Percentiles rank a stretch among this genome's conserved stretches.
Evolutionary conservation across 2,113 vertebrate species (phyloP).

Genomic region (Pomatorhinus ruficollis): DNA sequence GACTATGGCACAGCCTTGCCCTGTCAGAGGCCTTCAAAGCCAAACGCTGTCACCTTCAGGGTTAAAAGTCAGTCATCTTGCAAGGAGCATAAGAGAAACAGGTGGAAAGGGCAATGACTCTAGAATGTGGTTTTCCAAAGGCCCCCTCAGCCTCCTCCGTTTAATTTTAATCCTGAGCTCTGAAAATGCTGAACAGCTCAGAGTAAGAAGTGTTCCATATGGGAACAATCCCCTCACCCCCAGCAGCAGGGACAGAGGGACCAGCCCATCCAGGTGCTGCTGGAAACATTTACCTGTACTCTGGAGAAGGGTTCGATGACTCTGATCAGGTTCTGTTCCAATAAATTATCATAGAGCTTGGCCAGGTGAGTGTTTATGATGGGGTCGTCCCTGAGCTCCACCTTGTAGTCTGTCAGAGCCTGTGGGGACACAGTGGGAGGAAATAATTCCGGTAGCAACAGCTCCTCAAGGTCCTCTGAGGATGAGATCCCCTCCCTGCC

Average conservation of each 20-base stretch:
- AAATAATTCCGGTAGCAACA: neutral
- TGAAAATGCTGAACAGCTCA: neutral
- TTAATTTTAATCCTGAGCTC: neutral
- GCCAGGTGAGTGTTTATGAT: conserved; percentile 97
- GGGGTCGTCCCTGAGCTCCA: conserved; percentile 94
- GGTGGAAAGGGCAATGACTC: neutral
- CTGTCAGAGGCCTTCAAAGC: neutral
- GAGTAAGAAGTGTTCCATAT: neutral
- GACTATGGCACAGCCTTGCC: neutral
- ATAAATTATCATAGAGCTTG: conserved; percentile 94
- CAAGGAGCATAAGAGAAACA: accelerated
- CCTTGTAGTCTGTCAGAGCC: conserved; percentile 96
- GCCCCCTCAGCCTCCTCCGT: neutral
- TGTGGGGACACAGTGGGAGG: conserved; percentile 22
- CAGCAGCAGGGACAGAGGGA: neutral
- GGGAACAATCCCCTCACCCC: neutral
- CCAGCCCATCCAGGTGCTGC: accelerated
- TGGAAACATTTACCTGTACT: conserved; percentile 85
- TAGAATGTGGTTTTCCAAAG: neutral
- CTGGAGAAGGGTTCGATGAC: conserved; percentile 99
- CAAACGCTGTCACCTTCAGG: neutral
- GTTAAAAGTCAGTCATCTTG: neutral
- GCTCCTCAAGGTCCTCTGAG: neutral
- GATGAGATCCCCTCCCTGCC: neutral
- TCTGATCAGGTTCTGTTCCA: conserved; percentile 98